A percentile compares a stretch with the other conserved stretches of the same genome.
Conservation (phyloP, 2,113 vertebrate species). For the Camarhynchus parvulus region DNA sequence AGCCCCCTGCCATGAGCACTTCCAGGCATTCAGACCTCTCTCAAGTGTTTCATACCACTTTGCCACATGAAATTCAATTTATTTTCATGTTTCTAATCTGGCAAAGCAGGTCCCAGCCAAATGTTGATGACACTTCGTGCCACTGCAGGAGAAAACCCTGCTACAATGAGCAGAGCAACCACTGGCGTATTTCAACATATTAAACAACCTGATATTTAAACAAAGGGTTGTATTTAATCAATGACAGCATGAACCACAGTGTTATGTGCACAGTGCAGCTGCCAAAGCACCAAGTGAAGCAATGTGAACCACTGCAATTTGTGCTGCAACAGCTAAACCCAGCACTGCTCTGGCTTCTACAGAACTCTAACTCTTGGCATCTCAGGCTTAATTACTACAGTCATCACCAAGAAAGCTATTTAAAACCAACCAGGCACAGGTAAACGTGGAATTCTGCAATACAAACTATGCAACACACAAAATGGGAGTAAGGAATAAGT, state of each 20-base stretch:
- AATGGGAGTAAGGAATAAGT: background rate
- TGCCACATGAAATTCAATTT: background rate
- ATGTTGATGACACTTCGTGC: fast-evolving
- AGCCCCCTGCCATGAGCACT: background rate
- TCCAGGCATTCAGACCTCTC: background rate
- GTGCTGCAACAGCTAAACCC: background rate
- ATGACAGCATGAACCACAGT: background rate
- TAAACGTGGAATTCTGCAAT: background rate
- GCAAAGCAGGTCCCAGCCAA: background rate
- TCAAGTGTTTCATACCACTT: fast-evolving
- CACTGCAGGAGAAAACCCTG: background rate
- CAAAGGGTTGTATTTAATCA: background rate
- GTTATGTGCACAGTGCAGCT: background rate
- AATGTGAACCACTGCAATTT: fast-evolving
- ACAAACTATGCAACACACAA: background rate
- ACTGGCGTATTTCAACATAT: background rate
- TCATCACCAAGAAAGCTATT: background rate
- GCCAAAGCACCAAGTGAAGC: background rate
- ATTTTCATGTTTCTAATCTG: background rate
- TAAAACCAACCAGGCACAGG: background rate
- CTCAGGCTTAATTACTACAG: background rate
- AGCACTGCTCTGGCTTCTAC: background rate
- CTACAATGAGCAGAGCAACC: background rate
- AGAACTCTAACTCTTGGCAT: background rate
- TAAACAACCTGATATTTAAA: background rate